A percentile compares a stretch with the other conserved stretches of the same genome.
These are phyloP conservation scores for Drosophila neotestacea DNA, from an alignment of 2,888 invertebrate species.

Conservation along the genomic window DNA sequence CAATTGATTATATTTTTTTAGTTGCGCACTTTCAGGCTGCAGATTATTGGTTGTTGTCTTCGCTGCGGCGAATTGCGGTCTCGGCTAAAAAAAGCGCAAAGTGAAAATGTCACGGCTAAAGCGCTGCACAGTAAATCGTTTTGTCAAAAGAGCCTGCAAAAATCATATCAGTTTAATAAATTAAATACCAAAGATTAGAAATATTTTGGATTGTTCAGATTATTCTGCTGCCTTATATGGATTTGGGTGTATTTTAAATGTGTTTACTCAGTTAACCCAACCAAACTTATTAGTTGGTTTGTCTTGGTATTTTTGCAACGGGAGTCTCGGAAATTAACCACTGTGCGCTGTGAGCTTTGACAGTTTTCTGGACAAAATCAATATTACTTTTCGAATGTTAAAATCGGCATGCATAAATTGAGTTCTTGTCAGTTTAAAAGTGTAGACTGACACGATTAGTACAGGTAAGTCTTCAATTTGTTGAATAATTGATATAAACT, in stretches of 20 bases:
- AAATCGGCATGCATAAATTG: not conserved
- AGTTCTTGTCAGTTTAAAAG: conserved; percentile 34
- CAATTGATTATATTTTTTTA: too few species aligned
- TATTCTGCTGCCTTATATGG: too few species aligned
- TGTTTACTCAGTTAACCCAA: too few species aligned
- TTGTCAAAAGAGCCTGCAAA: too few species aligned
- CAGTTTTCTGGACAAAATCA: conserved; percentile 43
- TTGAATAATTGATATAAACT: not conserved
- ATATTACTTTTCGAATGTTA: conserved; percentile 23
- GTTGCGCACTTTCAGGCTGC: conserved; percentile 13
- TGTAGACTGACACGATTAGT: conserved; percentile 10
- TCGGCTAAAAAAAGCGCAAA: not conserved
- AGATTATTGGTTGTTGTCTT: conserved; percentile 5
- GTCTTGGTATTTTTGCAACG: too few species aligned
- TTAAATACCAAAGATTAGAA: too few species aligned
- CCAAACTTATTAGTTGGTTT: too few species aligned
- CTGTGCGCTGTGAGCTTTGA: conserved; percentile 8
- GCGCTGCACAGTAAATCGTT: too few species aligned
- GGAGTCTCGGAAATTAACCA: conserved; percentile 15
- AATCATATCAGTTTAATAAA: too few species aligned
- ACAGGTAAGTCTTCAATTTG: conserved; percentile 27
- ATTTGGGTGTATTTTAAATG: too few species aligned
- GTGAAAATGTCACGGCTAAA: too few species aligned
- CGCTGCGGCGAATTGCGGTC: conserved; percentile 7
- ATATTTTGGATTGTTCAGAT: too few species aligned